Evolutionary conservation across 2,888 invertebrate species (phyloP).

Genomic region (Watsonalla cultraria): DNA sequence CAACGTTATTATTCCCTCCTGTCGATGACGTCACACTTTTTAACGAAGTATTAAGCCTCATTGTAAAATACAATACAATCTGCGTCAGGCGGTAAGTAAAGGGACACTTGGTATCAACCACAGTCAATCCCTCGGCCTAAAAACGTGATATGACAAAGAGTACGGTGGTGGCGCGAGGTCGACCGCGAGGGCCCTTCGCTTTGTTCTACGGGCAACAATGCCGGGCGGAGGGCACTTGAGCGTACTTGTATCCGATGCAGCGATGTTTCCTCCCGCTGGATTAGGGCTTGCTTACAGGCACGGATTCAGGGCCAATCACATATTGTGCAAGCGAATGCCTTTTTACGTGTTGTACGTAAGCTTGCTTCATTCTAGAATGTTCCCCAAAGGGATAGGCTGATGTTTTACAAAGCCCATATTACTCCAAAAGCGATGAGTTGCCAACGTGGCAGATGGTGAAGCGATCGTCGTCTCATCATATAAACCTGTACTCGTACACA

Average conservation of each 20-base stretch:
- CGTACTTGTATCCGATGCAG: conserved; percentile 72
- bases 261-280: conserved; percentile 63
- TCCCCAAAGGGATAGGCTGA: too few relatives aligned
- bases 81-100: conserved; percentile 15
- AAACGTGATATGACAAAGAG: conserved; percentile 74
- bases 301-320: conserved; percentile 20
- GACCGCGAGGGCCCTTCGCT: conserved; percentile 65
- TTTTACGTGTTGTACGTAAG: too few relatives aligned
- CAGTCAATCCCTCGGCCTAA: conserved; percentile 63
- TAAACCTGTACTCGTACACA: too few relatives aligned
- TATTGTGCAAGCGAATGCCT: neutral
- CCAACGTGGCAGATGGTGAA: too few relatives aligned
- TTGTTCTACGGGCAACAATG: conserved; percentile 74
- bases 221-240: conserved; percentile 55
- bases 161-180: conserved; percentile 50
- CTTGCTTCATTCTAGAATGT: too few relatives aligned
- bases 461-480: too few relatives aligned
- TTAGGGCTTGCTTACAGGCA: conserved; percentile 48
- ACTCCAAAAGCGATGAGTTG: too few relatives aligned
- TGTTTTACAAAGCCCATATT: too few relatives aligned
- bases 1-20: too few relatives aligned
- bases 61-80: neutral
- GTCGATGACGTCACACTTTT: neutral
- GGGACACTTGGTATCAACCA: conserved; percentile 47
- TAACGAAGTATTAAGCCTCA: conserved; percentile 4